Conservation (phyloP, 1,140 invertebrate genomes). For the Brachionus rubens region DNA sequence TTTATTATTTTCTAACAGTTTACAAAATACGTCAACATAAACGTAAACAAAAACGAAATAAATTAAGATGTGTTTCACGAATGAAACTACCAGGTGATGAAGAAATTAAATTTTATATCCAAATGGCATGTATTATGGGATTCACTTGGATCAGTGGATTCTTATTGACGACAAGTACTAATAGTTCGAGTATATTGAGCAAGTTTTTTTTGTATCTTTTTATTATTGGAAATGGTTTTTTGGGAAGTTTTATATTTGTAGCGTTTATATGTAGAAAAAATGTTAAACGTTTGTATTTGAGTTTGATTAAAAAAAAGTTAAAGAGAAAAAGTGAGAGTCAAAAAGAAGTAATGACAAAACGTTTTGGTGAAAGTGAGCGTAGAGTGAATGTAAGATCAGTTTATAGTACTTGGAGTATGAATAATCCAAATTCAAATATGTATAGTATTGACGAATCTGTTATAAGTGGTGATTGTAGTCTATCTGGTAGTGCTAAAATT, state of each 20-base stretch:
- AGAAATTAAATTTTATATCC: constrained; percentile 64
- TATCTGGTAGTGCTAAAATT: no score
- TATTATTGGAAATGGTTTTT: constrained; percentile 54
- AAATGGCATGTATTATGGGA: constrained; percentile 62
- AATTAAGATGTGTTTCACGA: constrained; percentile 11
- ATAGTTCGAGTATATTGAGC: constrained; percentile 49
- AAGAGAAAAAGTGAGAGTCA: background rate
- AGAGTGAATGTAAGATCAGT: no score
- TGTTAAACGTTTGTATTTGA: constrained; percentile 50
- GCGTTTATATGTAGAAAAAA: constrained; percentile 55
- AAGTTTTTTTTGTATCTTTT: constrained; percentile 52
- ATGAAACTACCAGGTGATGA: constrained; percentile 51
- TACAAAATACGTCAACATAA: constrained; percentile 62
- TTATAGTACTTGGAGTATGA: no score
- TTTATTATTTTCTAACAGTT: constrained; percentile 58
- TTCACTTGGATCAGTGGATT: constrained; percentile 61
- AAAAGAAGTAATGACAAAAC: no score
- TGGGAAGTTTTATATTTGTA: constrained; percentile 57
- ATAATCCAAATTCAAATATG: no score
- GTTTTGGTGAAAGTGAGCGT: no score
- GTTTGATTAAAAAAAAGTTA: background rate
- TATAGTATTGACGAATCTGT: no score
- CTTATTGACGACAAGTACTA: constrained; percentile 53
- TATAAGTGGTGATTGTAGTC: no score
- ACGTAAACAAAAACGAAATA: constrained; percentile 48